Percentiles rank a stretch among this genome's conserved stretches.
These are phyloP conservation scores for Trachymyrmex septentrionalis DNA, from an alignment of 1,140 invertebrate species.

Conservation along the genomic window DNA sequence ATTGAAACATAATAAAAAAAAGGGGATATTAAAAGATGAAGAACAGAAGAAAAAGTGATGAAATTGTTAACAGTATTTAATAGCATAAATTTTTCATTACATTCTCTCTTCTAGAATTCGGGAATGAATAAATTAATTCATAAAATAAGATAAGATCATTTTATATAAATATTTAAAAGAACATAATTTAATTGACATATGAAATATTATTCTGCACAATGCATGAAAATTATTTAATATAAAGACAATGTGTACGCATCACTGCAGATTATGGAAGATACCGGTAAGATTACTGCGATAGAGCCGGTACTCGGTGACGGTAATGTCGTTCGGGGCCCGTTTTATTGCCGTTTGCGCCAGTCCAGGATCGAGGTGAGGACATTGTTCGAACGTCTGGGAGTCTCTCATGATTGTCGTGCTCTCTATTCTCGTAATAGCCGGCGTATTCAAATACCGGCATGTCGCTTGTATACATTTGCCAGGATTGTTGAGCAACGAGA, in stretches of 20 bases:
- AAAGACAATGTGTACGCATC: neutral
- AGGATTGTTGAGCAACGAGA: conserved; percentile 80
- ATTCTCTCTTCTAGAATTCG: neutral
- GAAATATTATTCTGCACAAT: neutral
- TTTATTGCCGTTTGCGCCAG: conserved; percentile 82
- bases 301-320: conserved; percentile 64
- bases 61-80: neutral
- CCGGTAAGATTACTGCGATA: conserved; percentile 9
- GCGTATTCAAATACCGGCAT: conserved; percentile 82
- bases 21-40: neutral
- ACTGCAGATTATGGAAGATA: conserved; percentile 1
- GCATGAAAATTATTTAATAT: neutral
- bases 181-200: neutral
- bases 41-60: neutral
- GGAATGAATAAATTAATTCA: neutral
- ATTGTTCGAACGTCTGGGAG: conserved; percentile 85
- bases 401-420: conserved; percentile 85
- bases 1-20: neutral
- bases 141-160: neutral
- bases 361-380: conserved; percentile 77
- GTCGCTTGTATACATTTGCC: conserved; percentile 78
- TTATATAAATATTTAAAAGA: neutral
- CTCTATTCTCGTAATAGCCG: conserved; percentile 82
- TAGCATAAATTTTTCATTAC: neutral
- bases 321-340: conserved; percentile 79